phyloP scores from a whole-genome alignment of 1,140 invertebrate genomes.

The Polyergus mexicanus region DNA sequence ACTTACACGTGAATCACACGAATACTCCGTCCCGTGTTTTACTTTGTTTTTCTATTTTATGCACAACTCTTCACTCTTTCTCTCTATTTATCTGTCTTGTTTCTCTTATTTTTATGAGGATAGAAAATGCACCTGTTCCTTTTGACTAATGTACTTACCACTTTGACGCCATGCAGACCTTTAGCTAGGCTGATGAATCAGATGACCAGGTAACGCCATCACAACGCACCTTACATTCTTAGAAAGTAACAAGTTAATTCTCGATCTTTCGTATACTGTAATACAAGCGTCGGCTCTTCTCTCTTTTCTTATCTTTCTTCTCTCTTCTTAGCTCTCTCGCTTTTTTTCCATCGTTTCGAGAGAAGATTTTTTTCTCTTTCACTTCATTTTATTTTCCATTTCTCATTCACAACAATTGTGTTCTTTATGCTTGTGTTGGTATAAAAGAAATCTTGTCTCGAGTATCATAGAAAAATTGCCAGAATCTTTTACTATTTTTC shows the following conservation, averaged over 20 bases:
- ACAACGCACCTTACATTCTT: slow-evolving; percentile 85
- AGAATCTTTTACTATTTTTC: slow-evolving; percentile 10
- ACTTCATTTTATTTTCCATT: background rate
- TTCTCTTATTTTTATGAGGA: slow-evolving; percentile 78
- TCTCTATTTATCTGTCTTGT: slow-evolving; percentile 44
- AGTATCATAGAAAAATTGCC: background rate
- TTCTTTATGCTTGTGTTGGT: background rate
- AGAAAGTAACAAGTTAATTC: slow-evolving; percentile 68
- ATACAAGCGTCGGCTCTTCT: background rate
- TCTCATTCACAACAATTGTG: background rate
- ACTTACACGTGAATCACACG: slow-evolving; percentile 19
- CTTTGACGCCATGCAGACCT: slow-evolving; percentile 87
- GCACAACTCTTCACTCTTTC: slow-evolving; percentile 73
- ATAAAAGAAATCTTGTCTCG: background rate
- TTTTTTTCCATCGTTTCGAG: background rate
- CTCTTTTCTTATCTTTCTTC: slow-evolving; percentile 6
- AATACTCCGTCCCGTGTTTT: slow-evolving; percentile 26
- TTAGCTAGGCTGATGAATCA: slow-evolving; percentile 87
- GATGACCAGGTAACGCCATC: slow-evolving; percentile 86
- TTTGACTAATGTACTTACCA: slow-evolving; percentile 86
- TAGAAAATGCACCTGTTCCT: slow-evolving; percentile 84
- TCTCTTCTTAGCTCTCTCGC: slow-evolving; percentile 40
- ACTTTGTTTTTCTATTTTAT: slow-evolving; percentile 61
- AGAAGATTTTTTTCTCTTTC: background rate
- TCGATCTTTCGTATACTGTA: slow-evolving; percentile 21